phyloP scores from a whole-genome alignment of 2,888 invertebrate genomes.

The Drosophila kuntzei region DNA sequence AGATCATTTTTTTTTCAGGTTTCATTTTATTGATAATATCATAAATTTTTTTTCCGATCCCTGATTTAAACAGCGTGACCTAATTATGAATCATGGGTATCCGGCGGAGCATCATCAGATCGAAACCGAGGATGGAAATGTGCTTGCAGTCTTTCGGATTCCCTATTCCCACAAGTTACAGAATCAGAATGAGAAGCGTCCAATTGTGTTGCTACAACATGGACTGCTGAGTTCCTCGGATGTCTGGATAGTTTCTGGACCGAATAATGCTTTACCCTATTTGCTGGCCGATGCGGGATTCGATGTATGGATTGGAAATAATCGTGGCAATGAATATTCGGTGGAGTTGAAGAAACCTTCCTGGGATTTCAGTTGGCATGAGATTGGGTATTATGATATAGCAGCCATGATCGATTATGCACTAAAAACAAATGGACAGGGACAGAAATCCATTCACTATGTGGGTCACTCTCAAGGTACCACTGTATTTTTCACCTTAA shows the following conservation, averaged over 20 bases:
- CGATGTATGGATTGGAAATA: slow-evolving; percentile 83
- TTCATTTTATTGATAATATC: no score
- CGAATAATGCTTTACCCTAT: slow-evolving; percentile 68
- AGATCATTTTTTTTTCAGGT: no score
- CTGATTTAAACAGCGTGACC: slow-evolving; percentile 46
- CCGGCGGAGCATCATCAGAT: slow-evolving; percentile 88
- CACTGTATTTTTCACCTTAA: slow-evolving; percentile 71
- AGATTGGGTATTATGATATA: slow-evolving; percentile 90
- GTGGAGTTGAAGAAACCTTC: slow-evolving; percentile 57
- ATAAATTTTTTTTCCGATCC: no score
- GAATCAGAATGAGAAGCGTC: slow-evolving; percentile 58
- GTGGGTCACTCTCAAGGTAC: slow-evolving; percentile 83
- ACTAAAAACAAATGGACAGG: slow-evolving; percentile 60
- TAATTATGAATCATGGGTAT: slow-evolving; percentile 86
- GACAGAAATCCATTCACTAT: slow-evolving; percentile 74
- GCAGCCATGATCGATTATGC: slow-evolving; percentile 74
- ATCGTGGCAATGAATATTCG: slow-evolving; percentile 75
- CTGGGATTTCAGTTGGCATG: slow-evolving; percentile 90
- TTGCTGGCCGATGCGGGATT: slow-evolving; percentile 80
- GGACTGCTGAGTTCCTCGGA: slow-evolving; percentile 78
- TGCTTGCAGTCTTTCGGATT: slow-evolving; percentile 78
- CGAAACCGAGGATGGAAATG: slow-evolving; percentile 76
- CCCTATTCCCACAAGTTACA: slow-evolving; percentile 69
- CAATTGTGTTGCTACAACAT: slow-evolving; percentile 86
- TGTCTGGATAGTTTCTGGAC: slow-evolving; percentile 73